Percentiles rank a stretch among this genome's conserved stretches.
Evolutionary conservation across 1,140 invertebrate species (phyloP).

Genomic region (Pseudobourletiella spinata): DNA sequence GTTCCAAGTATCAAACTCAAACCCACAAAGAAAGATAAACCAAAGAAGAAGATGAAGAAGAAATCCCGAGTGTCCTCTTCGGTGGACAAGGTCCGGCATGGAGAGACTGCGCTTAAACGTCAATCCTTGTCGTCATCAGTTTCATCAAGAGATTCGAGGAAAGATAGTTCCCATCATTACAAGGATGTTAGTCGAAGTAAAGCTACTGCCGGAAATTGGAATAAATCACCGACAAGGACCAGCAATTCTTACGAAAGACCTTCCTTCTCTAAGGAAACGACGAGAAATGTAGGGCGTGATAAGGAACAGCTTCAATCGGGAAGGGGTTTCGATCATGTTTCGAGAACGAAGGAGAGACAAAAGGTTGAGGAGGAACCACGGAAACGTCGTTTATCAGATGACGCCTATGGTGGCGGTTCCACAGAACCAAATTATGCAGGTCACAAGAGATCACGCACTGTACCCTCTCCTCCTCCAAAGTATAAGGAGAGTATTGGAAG

Average conservation of each 20-base stretch:
- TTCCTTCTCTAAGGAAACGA: neutral
- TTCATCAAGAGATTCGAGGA: neutral
- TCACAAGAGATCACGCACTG: neutral
- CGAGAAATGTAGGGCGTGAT: neutral
- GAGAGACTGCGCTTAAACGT: neutral
- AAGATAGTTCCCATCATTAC: conserved; percentile 3
- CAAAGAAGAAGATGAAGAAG: conserved; percentile 2
- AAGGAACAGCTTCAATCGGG: neutral
- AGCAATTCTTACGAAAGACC: neutral
- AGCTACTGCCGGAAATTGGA: neutral
- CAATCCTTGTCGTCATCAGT: conserved; percentile 1
- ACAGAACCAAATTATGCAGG: neutral
- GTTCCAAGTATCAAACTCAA: conserved; percentile 30
- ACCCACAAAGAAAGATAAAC: conserved; percentile 19
- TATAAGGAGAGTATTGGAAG: neutral
- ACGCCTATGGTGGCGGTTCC: neutral
- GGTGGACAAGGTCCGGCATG: neutral
- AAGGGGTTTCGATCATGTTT: neutral
- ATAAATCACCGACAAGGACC: neutral
- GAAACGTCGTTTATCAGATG: conserved; percentile 8
- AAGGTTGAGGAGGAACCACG: neutral
- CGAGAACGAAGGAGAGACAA: neutral
- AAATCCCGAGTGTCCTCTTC: neutral
- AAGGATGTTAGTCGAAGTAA: neutral
- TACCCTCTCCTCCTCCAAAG: neutral